Conservation (phyloP, 1,140 invertebrate species). For the Idris sp. region DNA sequence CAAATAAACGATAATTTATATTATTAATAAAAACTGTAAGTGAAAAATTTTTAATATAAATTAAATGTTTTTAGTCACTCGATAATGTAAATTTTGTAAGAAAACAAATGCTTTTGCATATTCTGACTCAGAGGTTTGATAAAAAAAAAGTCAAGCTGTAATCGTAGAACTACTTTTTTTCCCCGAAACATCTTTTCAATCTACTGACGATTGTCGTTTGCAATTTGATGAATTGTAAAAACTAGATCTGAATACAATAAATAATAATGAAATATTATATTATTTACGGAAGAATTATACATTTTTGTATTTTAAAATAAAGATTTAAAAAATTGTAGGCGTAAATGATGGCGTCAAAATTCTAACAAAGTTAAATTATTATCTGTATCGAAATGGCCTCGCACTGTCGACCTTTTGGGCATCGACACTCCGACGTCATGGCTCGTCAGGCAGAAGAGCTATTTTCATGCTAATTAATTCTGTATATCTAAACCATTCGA, state of each 20-base stretch:
- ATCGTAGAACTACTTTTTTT: conserved; percentile 49
- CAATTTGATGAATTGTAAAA: conserved; percentile 25
- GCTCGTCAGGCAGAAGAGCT: conserved; percentile 31
- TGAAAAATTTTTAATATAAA: no score
- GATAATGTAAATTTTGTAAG: no score
- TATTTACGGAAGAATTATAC: no score
- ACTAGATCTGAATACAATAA: conserved; percentile 38
- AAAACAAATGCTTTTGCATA: conserved; percentile 42
- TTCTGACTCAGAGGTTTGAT: conserved; percentile 28
- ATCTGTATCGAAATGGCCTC: conserved; percentile 31
- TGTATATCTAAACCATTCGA: conserved; percentile 36
- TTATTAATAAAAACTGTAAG: no score
- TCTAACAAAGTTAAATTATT: conserved; percentile 40
- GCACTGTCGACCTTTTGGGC: conserved; percentile 41
- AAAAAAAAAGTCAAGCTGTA: conserved; percentile 41
- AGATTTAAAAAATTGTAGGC: no score
- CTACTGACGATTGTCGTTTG: conserved; percentile 47
- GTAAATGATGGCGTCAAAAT: conserved; percentile 41
- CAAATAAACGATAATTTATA: no score
- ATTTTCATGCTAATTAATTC: conserved; percentile 57
- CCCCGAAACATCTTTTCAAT: conserved; percentile 20
- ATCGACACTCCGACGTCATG: conserved; percentile 47
- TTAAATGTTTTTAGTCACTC: no score
- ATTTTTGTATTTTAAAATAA: no score
- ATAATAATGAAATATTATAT: no score